Evolutionary conservation across 2,113 vertebrate species (phyloP), one percentile per base, ranked within the genome.

Genomic region (Perca schrenkii): DNA sequence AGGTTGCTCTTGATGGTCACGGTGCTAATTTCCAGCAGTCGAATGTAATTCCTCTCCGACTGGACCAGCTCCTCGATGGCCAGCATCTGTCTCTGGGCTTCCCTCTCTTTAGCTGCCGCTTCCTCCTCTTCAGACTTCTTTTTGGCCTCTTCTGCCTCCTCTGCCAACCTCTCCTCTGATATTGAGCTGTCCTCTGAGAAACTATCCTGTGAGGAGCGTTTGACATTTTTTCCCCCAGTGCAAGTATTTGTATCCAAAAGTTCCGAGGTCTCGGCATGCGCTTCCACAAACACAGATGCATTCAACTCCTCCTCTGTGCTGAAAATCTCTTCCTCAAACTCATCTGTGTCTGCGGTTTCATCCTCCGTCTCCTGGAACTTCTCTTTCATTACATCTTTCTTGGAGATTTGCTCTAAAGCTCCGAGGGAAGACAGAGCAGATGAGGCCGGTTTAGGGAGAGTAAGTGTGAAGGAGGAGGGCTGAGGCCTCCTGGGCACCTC

Each of bases 1-100:
- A 99, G 96, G 84, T 95, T 96, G 49, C 77, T 82, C 61, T 95
- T 95, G 89, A 99, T 97, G 87, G 95, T 95, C 0, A 53, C 94
- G 0, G 95, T 91, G 3, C 96, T 96, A 19, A 98, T 80, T 17
- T 94, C 95, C 19, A 99, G 88, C 84, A 93, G 84, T 61, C 94
- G 93, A 0, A 98, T 92, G 16, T 97, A 99, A 88, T 94, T 97
- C 89, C 88, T 93, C 93, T 99, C 98, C 0, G 97, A 97, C 81
- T 94, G 85, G 16, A 99, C 84, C 63, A 99, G 92, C 85, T 99
- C 98, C 65, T 95, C 94, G 15, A 97, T 68, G 0, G 96, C 95
- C 91, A 97, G 89, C 69, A 56, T 83, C 94, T 97, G 98, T 19
- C 94, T 96, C 80, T 96, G 95, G 40, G 94, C 88, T 1, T 21